phyloP scores from a whole-genome alignment of 2,888 invertebrate species.

The Coleophora deauratella region DNA sequence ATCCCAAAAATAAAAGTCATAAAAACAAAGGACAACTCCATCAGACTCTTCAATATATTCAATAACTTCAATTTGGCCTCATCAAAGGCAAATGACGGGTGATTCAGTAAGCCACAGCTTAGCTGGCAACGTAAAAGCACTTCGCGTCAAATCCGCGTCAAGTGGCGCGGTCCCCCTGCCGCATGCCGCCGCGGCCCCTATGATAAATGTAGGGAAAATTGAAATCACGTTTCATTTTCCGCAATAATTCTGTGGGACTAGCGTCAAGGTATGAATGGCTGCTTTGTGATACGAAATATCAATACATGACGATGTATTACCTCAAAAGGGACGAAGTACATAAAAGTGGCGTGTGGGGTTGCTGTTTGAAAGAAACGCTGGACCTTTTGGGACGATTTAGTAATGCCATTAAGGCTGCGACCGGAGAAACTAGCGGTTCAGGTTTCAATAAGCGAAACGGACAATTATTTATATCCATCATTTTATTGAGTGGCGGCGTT shows the following conservation, averaged over 20 bases:
- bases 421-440: too few species aligned
- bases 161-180: conserved; percentile 52
- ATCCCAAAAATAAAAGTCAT: too few species aligned
- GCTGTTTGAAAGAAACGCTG: too few species aligned
- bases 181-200: conserved; percentile 27
- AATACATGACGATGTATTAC: too few species aligned
- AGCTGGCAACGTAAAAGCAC: conserved; percentile 44
- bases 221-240: conserved; percentile 51
- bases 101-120: conserved; percentile 50
- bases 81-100: conserved; percentile 51
- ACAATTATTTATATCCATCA: too few species aligned
- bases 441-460: too few species aligned
- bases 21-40: neutral
- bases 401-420: too few species aligned
- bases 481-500: too few species aligned
- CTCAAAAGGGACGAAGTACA: too few species aligned
- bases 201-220: conserved; percentile 58
- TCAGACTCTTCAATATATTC: conserved; percentile 30
- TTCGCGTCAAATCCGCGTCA: conserved; percentile 54
- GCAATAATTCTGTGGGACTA: conserved; percentile 30
- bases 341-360: too few species aligned
- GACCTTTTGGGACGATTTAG: too few species aligned
- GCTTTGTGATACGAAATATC: conserved; percentile 33
- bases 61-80: conserved; percentile 41
- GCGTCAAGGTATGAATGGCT: conserved; percentile 31